Conservation (phyloP, 2,888 invertebrate genomes). For the Tipula lateralis region DNA sequence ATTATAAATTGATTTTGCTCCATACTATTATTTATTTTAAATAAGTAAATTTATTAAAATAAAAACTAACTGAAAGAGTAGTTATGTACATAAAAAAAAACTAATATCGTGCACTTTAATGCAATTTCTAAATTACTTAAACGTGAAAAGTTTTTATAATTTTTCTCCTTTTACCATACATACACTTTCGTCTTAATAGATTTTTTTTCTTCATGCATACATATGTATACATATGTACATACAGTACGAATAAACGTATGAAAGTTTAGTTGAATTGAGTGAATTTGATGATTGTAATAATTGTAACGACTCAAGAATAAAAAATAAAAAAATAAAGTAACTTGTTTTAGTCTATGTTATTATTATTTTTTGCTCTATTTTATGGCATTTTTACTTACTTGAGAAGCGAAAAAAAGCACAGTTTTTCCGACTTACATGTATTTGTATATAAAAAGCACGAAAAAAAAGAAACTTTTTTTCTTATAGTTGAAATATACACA, state of each 20-base stretch:
- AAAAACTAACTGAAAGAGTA: not conserved
- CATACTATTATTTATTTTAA: not conserved
- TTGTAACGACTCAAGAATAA: not conserved
- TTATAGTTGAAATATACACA: not conserved
- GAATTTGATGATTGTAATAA: conserved; percentile 27
- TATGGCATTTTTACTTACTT: conserved; percentile 19
- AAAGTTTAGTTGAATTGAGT: conserved; percentile 26
- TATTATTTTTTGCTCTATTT: not conserved
- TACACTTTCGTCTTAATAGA: not conserved
- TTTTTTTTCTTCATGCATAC: not conserved
- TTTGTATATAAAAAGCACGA: not conserved
- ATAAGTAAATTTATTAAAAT: not conserved
- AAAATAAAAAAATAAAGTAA: not conserved
- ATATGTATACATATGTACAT: not conserved
- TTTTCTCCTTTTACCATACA: not conserved
- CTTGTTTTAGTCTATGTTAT: not conserved
- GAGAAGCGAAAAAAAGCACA: not conserved
- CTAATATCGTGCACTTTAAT: not conserved
- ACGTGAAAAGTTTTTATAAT: conserved; percentile 26
- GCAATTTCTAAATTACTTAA: conserved; percentile 26
- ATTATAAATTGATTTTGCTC: not conserved
- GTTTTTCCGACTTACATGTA: not conserved
- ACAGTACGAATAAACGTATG: not conserved
- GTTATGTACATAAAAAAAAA: not conserved
- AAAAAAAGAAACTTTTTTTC: not conserved